phyloP scores from a whole-genome alignment of 2,888 invertebrate genomes.

The Zaprionus bogoriensis region DNA sequence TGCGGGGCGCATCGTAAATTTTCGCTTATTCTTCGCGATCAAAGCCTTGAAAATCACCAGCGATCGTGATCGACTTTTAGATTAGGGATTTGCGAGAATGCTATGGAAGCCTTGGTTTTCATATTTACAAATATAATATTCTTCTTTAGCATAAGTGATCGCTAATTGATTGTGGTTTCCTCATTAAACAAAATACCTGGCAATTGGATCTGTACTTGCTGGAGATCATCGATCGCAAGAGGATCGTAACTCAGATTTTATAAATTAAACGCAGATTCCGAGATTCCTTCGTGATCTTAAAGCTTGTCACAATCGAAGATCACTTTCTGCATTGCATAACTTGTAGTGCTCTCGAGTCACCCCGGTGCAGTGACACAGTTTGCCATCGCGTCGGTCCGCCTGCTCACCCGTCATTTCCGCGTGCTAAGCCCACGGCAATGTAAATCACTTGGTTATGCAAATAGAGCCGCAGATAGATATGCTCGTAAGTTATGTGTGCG shows the following conservation, averaged over 20 bases:
- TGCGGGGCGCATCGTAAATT: conserved; percentile 80
- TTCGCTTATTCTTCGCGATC: conserved; percentile 27
- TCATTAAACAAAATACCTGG: not conserved
- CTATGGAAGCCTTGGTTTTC: not conserved
- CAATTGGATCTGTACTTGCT: no score
- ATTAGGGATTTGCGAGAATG: conserved; percentile 12
- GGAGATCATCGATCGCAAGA: no score
- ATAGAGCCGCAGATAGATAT: conserved; percentile 21
- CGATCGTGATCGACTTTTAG: conserved; percentile 20
- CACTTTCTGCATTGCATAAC: not conserved
- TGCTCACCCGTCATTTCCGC: conserved; percentile 51
- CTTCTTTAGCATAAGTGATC: not conserved
- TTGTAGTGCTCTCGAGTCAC: not conserved
- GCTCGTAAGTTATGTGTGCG: not conserved
- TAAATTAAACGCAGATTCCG: no score
- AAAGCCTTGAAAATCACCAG: conserved; percentile 5
- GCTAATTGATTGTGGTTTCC: not conserved
- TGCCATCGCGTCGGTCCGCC: not conserved
- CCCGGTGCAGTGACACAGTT: conserved; percentile 54
- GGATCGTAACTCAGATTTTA: no score
- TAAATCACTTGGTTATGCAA: conserved; percentile 73
- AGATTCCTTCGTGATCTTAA: no score
- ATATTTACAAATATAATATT: not conserved
- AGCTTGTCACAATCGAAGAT: no score
- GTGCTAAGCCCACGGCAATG: conserved; percentile 42